Evolutionary conservation across 1,140 invertebrate genomes (phyloP).

Genomic region (Euura lappo): DNA sequence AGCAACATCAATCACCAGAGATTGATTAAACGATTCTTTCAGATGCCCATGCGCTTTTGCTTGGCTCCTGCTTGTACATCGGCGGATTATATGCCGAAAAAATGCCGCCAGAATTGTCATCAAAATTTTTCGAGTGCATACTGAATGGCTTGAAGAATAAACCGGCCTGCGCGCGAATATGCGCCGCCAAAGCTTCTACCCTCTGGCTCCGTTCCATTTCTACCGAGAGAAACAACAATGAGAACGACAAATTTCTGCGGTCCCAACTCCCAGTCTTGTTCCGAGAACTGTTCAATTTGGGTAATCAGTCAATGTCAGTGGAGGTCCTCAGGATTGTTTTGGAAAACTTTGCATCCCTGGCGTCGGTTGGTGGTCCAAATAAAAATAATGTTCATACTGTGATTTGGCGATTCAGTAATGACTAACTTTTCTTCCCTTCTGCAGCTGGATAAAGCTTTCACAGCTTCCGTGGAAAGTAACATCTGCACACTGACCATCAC

Average conservation of each 20-base stretch:
- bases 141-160: conserved; percentile 68
- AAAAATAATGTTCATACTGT: neutral
- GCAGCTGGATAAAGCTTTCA: conserved; percentile 73
- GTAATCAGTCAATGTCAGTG: conserved; percentile 42
- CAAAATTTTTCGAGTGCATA: conserved; percentile 69
- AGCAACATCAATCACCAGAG: no score
- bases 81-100: conserved; percentile 71
- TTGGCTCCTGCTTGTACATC: conserved; percentile 76
- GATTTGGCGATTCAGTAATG: neutral
- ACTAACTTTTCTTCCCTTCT: conserved; percentile 20
- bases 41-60: conserved; percentile 69
- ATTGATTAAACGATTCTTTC: neutral
- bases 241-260: conserved; percentile 42
- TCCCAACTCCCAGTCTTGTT: conserved; percentile 53
- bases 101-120: conserved; percentile 64
- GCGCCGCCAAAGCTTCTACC: conserved; percentile 55
- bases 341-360: conserved; percentile 70
- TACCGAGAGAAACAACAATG: conserved; percentile 29
- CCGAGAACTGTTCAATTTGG: conserved; percentile 49
- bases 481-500: conserved; percentile 75
- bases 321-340: conserved; percentile 70
- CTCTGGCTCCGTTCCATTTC: conserved; percentile 51
- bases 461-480: conserved; percentile 70
- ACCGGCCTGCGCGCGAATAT: conserved; percentile 52
- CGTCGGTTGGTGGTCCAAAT: conserved; percentile 62